A percentile compares a stretch with the other conserved stretches of the same genome.
phyloP scores from a whole-genome alignment of 2,113 vertebrate genomes.

The Mixornis gularis region DNA sequence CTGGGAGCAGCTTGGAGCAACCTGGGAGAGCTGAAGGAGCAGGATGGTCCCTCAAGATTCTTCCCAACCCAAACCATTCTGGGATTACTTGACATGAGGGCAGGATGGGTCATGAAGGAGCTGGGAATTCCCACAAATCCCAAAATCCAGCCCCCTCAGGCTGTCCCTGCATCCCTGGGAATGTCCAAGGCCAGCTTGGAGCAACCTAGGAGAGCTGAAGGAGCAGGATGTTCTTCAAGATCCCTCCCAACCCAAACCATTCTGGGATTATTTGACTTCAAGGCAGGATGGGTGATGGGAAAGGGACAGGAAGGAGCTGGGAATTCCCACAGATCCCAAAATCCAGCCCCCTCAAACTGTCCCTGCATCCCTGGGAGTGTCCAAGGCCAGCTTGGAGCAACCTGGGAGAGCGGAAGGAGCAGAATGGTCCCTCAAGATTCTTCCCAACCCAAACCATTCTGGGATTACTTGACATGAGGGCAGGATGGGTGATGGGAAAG shows the following conservation, averaged over 20 bases:
- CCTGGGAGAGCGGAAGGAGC: neutral
- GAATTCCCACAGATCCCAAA: neutral
- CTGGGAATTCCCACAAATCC: too few species aligned
- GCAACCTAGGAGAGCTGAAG: too few species aligned
- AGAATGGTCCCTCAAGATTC: neutral
- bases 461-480: neutral
- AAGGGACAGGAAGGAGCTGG: fast-evolving
- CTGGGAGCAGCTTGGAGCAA: neutral
- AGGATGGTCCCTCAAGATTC: too few species aligned
- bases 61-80: too few species aligned
- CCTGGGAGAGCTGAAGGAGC: neutral
- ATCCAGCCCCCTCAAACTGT: neutral
- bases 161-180: too few species aligned
- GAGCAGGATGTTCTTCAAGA: too few species aligned
- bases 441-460: neutral
- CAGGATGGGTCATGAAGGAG: too few species aligned
- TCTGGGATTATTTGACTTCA: fast-evolving
- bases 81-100: too few species aligned
- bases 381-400: neutral
- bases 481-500: neutral
- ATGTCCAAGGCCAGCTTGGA: too few species aligned
- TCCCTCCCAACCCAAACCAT: neutral
- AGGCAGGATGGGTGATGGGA: neutral
- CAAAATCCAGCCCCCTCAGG: too few species aligned
- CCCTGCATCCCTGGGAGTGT: neutral